phyloP scores from a whole-genome alignment of 2,888 invertebrate species.

The Venustoraphidia nigricollis region DNA sequence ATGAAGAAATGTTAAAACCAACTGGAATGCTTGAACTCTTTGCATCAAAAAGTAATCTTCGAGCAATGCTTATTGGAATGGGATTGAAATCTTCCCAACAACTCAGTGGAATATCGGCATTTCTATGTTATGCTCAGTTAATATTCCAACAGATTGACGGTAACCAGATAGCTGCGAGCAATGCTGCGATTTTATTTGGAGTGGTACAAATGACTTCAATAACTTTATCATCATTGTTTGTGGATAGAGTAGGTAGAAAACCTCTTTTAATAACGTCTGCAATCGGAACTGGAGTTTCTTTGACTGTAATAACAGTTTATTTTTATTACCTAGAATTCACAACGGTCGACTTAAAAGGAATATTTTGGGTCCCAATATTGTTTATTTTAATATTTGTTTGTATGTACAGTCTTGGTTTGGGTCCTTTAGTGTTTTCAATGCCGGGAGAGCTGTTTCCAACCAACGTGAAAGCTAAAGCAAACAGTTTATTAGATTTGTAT shows the following conservation, averaged over 20 bases:
- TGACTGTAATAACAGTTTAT: constrained; percentile 21
- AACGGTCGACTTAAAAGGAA: constrained; percentile 17
- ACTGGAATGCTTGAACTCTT: constrained; percentile 3
- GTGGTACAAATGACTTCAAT: no score
- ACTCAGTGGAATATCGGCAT: constrained; percentile 1
- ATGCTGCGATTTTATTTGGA: constrained; percentile 17
- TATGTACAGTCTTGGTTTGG: constrained; percentile 26
- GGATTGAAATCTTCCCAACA: constrained; percentile 4
- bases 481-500: constrained; percentile 28
- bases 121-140: constrained; percentile 5
- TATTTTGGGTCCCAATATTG: constrained; percentile 24
- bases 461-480: constrained; percentile 30
- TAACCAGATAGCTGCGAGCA: constrained; percentile 15
- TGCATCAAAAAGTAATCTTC: constrained; percentile 1
- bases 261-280: constrained; percentile 29
- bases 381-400: constrained; percentile 25
- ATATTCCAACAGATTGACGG: constrained; percentile 15
- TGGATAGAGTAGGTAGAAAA: constrained; percentile 27
- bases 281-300: constrained; percentile 19
- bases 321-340: constrained; percentile 21
- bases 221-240: constrained; percentile 16
- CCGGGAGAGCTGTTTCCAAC: constrained; percentile 30
- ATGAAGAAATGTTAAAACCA: constrained; percentile 3
- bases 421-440: constrained; percentile 28
- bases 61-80: constrained; percentile 1